These are phyloP conservation scores for Melanogrammus aeglefinus DNA, from an alignment of 2,797 vertebrate species.

Conservation along the genomic window DNA sequence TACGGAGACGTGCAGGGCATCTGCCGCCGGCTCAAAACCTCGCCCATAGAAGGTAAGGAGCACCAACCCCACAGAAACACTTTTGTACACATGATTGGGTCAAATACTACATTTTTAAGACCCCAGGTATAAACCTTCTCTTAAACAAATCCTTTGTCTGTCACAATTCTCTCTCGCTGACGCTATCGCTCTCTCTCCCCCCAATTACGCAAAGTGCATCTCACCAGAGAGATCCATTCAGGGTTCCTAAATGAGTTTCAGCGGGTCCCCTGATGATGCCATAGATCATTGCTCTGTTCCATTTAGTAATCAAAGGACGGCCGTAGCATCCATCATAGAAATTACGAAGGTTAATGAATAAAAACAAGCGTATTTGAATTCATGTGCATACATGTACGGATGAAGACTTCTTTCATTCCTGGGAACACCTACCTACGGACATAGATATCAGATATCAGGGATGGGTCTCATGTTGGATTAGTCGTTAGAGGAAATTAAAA, in stretches of 20 bases:
- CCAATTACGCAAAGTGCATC: slow-evolving; percentile 28
- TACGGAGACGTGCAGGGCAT: slow-evolving; percentile 84
- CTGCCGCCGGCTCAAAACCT: slow-evolving; percentile 88
- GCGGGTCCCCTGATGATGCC: slow-evolving; percentile 73
- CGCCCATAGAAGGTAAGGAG: slow-evolving; percentile 87
- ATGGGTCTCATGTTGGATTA: too few species aligned
- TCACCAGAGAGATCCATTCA: slow-evolving; percentile 57
- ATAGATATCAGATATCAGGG: too few species aligned
- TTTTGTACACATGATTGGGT: not conserved
- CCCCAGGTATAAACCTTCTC: not conserved
- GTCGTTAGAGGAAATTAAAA: too few species aligned
- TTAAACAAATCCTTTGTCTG: not conserved
- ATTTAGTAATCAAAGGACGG: slow-evolving; percentile 77
- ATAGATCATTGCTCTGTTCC: slow-evolving; percentile 75
- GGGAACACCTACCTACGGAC: not conserved
- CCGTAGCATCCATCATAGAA: slow-evolving; percentile 63
- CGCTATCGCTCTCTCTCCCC: slow-evolving; percentile 28
- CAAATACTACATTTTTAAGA: not conserved
- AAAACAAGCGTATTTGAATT: slow-evolving; percentile 45
- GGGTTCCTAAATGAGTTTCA: slow-evolving; percentile 73
- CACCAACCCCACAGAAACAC: not conserved
- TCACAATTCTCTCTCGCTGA: slow-evolving; percentile 16
- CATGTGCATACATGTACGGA: too few species aligned
- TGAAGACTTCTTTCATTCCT: not conserved
- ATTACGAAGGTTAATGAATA: slow-evolving; percentile 74